These are phyloP conservation scores for Pachypeltis micranthus DNA, from an alignment of 1,140 invertebrate species.

Conservation along the genomic window DNA sequence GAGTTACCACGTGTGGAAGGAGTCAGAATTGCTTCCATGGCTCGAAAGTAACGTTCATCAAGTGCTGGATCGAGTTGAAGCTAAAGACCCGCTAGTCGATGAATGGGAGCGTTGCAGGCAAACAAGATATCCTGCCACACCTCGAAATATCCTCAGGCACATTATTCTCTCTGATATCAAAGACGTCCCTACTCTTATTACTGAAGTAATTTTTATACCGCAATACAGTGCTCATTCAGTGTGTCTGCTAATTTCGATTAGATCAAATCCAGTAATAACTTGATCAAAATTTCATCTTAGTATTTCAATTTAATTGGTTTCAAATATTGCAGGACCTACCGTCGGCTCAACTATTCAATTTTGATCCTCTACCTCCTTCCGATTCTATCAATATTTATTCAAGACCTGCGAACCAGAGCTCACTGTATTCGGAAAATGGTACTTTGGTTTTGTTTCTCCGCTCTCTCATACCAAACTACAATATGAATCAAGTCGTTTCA, in stretches of 20 bases:
- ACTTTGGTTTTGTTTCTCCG: slow-evolving; percentile 49
- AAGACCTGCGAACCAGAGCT: slow-evolving; percentile 37
- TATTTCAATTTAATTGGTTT: slow-evolving; percentile 29
- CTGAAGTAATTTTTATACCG: slow-evolving; percentile 34
- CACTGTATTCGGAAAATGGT: slow-evolving; percentile 28
- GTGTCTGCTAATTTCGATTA: too few species aligned
- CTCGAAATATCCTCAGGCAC: slow-evolving; percentile 62
- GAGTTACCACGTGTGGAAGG: slow-evolving; percentile 66
- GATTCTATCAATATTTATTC: slow-evolving; percentile 63
- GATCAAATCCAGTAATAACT: too few species aligned
- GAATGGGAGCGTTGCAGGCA: slow-evolving; percentile 49
- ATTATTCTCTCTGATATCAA: slow-evolving; percentile 70
- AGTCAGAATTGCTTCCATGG: slow-evolving; percentile 61
- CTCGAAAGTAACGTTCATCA: slow-evolving; percentile 56
- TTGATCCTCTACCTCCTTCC: slow-evolving; percentile 67
- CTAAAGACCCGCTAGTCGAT: slow-evolving; percentile 43
- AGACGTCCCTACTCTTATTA: slow-evolving; percentile 44
- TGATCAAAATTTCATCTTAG: slow-evolving; percentile 23
- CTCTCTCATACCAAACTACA: slow-evolving; percentile 51
- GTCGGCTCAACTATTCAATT: slow-evolving; percentile 56
- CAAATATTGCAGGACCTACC: slow-evolving; percentile 29
- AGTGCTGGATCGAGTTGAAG: slow-evolving; percentile 52
- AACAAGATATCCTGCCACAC: slow-evolving; percentile 51
- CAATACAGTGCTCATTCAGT: too few species aligned
- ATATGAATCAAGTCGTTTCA: slow-evolving; percentile 33